phyloP scores from a whole-genome alignment of 1,140 invertebrate genomes.

The Drosophila paulistorum region DNA sequence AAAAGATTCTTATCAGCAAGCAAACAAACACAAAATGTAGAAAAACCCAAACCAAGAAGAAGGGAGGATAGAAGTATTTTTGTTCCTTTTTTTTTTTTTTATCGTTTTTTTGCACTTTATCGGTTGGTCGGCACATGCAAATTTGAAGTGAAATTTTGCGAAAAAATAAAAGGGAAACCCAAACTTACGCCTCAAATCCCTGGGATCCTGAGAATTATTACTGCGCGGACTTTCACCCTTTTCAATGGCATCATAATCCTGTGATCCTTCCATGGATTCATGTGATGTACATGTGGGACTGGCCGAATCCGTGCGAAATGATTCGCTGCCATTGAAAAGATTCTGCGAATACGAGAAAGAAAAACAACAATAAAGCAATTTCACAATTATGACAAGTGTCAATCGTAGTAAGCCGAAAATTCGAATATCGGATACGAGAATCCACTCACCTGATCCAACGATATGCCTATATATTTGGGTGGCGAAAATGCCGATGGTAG shows the following conservation, averaged over 20 bases:
- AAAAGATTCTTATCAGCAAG: conserved; percentile 66
- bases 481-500: conserved; percentile 82
- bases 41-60: conserved; percentile 24
- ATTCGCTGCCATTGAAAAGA: conserved; percentile 83
- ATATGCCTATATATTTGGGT: conserved; percentile 82
- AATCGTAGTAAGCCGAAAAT: conserved; percentile 47
- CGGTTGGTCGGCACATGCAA: conserved; percentile 44
- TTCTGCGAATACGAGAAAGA: conserved; percentile 58
- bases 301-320: conserved; percentile 82
- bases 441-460: conserved; percentile 79
- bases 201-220: conserved; percentile 82
- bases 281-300: conserved; percentile 83
- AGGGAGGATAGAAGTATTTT: conserved; percentile 7
- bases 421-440: not conserved
- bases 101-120: conserved; percentile 29
- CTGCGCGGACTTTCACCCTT: conserved; percentile 83
- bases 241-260: conserved; percentile 82
- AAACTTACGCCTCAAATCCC: conserved; percentile 83
- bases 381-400: conserved; percentile 72
- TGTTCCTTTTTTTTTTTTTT: conserved; percentile 6
- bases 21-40: conserved; percentile 31
- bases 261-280: conserved; percentile 82
- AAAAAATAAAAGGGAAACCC: conserved; percentile 52
- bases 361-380: conserved; percentile 17
- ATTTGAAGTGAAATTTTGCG: conserved; percentile 71